Evolutionary conservation across 2,888 invertebrate species (phyloP), one percentile per base, ranked within the genome.

Genomic region (Mechanitis mazaeus): DNA sequence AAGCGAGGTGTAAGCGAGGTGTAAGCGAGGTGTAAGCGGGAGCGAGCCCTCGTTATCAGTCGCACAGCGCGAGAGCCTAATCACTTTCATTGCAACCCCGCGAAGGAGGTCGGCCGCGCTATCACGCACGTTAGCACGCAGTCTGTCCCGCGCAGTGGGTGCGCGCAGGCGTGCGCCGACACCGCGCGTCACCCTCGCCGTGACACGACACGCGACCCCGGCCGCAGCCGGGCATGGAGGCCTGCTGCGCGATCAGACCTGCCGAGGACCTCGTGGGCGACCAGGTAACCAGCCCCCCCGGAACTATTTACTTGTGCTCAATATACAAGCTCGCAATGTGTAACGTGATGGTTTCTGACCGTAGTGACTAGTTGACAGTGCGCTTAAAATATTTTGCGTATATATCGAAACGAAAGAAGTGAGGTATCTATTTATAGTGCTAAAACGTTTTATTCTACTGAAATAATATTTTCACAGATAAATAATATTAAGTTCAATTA

Each of bases 31-130:
- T 11, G 42, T 42, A 42, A 7, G 11, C 42, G 42, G 7, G 56
- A 35, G 68, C 66, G 68, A 71, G 81, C 83, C 83, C 82, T 80
- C 84, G 86, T 87, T 87, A 87, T 88, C 87, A 87, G 84, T 80
- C 78, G 80, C 78, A 20, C 0, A 79, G 84, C 78, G 81, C 81
- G 74, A 82, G 81, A 82, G 77, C 78, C 82, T 87, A 85, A 87
- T 87, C 87, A 87, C 86, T 87, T 85, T 85, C 85, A 80, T 83
- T 85, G 84, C 87, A 85, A 85, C 87, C 86, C 87, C 80, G 85
- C 78, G 72, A 79, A 76, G 80, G 82, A 81, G 85, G 85, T 80
- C 83, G 85, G 62, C 65, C 69, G 72, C 77, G 77, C 76, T 83
- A 83, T 83, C 85, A 80, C 72, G 76, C 72, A 73, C 69, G 71